These are phyloP conservation scores for Folsomia candida DNA, from an alignment of 2,888 invertebrate genomes.

Conservation along the genomic window DNA sequence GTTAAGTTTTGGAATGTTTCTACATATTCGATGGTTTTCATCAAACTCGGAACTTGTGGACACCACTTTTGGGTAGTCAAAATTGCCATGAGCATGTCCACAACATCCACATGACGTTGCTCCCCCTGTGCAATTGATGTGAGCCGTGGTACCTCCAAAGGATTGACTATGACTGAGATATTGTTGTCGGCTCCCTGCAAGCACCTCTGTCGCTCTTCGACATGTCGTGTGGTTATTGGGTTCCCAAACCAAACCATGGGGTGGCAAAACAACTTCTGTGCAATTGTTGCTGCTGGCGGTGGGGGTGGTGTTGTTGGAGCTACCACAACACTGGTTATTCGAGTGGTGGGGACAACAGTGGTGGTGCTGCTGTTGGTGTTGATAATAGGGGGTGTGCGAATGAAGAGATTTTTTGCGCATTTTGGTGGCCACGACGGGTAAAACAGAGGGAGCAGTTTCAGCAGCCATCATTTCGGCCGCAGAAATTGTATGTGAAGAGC, in stretches of 20 bases:
- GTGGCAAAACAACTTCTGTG: constrained; percentile 2
- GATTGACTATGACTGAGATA: background rate
- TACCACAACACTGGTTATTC: background rate
- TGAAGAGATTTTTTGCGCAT: constrained; percentile 39
- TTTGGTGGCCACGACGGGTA: constrained; percentile 29
- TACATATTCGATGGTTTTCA: constrained; percentile 7
- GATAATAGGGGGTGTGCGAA: constrained; percentile 21
- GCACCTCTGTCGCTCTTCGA: background rate
- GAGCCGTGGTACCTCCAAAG: background rate
- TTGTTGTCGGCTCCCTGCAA: constrained; percentile 8
- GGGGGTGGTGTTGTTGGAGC: background rate
- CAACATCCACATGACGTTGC: constrained; percentile 12
- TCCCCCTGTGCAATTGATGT: constrained; percentile 10
- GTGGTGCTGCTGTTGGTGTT: constrained; percentile 35
- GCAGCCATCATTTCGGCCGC: constrained; percentile 38
- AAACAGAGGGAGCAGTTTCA: constrained; percentile 14
- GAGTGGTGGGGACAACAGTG: constrained; percentile 30
- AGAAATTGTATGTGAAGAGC: constrained; percentile 30
- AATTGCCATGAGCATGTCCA: constrained; percentile 32
- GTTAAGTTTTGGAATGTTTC: constrained; percentile 24
- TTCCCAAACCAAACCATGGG: constrained; percentile 7
- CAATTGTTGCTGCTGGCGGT: constrained; percentile 2
- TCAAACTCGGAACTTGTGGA: constrained; percentile 38
- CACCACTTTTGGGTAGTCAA: constrained; percentile 44
- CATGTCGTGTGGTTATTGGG: background rate